phyloP scores from a whole-genome alignment of 2,113 vertebrate species.

The Sturnira hondurensis region DNA sequence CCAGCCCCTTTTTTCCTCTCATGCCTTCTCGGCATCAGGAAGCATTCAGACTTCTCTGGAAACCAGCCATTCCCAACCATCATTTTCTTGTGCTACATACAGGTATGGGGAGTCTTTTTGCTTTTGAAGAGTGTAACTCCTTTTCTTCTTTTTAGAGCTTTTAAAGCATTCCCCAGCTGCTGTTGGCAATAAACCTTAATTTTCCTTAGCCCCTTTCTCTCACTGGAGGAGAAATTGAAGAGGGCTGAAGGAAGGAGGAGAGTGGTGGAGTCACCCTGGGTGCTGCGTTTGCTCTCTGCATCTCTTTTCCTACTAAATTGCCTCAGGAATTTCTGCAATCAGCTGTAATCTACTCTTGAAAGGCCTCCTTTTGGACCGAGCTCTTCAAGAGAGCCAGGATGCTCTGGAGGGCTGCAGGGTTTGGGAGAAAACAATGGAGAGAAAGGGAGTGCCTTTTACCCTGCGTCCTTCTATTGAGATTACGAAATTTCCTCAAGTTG shows the following conservation, averaged over 20 bases:
- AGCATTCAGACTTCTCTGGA: neutral
- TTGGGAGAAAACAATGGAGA: conserved; percentile 31
- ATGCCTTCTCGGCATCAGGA: neutral
- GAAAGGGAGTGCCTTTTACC: conserved; percentile 16
- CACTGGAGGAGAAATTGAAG: neutral
- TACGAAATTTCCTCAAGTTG: neutral
- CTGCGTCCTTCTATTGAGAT: neutral
- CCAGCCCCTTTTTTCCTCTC: neutral
- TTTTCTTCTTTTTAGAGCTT: neutral
- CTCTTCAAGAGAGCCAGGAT: conserved; percentile 35
- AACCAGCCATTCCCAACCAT: neutral
- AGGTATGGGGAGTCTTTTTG: neutral
- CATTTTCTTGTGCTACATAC: neutral
- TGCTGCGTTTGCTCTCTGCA: neutral
- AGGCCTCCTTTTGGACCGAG: neutral
- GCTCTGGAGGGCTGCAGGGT: neutral
- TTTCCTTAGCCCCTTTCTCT: conserved; percentile 26
- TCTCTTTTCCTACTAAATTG: conserved; percentile 40
- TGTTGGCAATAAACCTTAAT: conserved; percentile 48
- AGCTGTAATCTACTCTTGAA: conserved; percentile 56
- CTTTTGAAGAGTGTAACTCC: neutral
- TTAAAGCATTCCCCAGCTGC: neutral
- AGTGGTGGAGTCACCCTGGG: neutral
- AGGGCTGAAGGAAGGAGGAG: neutral
- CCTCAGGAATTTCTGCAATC: conserved; percentile 51